Base-by-base conservation (phyloP, 1,140 invertebrate species). In the Campoletis sonorensis region DNA sequence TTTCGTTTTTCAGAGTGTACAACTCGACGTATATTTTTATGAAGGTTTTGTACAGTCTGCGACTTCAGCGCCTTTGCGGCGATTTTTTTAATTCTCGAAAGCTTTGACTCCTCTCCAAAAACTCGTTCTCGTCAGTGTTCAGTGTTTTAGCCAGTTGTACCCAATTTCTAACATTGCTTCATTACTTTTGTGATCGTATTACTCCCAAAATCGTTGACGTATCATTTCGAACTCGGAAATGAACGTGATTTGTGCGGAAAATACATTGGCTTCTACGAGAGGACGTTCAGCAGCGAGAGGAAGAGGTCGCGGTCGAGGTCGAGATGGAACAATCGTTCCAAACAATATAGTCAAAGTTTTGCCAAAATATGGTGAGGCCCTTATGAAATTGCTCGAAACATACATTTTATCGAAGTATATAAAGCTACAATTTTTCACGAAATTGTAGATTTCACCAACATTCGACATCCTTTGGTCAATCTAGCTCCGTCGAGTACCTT, bases 351-450 rank as follows among this genome's bases (percentile, higher is more conserved):
- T 45, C 13, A 81, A 83, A 27, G 75, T 83, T 30, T 79, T 83
- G 16, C 84, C 84, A 16, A 84, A 82, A 79, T 82, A 84, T 68
- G 77, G 84, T 84, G 45, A 82, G 77, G 79, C 26, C 23, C 64
- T 49, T 61, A 40, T 37, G 49, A 11, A 40, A 0, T 54, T 79
- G 0, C n/a, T 15, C n/a, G 5, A n/a, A 13, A 54, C 1, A 54
- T 51, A 4, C 18, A 68, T 13, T 23, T 64, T 64, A 8, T 27
- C 23, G 8, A 45, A 45, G 13, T 11, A 13, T 10, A 45, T 10
- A 10, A 13, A 45, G 13, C 5, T 10, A 45, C 5, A 45, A 8
- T 45, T 58, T 11, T 64, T 64, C 61, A 5, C 27, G 13, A 54
- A 54, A 54, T 30, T 70, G 30, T 27, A 70, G 67, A 70, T 70